These are phyloP conservation scores for Passer montanus DNA, from an alignment of 2,113 vertebrate species.

Conservation along the genomic window DNA sequence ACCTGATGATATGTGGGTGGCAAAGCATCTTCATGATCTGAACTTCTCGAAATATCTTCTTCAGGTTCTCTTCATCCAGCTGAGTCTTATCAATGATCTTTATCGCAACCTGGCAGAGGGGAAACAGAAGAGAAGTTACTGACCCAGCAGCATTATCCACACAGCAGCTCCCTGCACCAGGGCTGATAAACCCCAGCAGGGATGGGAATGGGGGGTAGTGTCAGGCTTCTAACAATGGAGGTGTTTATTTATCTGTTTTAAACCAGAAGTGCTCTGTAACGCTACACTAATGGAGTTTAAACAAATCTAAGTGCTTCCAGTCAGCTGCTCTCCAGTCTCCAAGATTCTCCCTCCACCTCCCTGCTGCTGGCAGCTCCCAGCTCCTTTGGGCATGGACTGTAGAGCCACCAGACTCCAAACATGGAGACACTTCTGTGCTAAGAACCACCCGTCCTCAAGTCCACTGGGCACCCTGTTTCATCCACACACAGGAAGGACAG, in stretches of 20 bases:
- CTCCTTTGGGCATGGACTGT: not conserved
- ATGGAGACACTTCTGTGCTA: fast-evolving
- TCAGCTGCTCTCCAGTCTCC: not conserved
- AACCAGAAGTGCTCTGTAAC: not conserved
- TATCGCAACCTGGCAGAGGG: constrained; percentile 87
- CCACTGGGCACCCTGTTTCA: not conserved
- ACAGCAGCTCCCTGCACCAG: not conserved
- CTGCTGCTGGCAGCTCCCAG: not conserved
- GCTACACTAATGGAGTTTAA: not conserved
- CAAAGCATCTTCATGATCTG: constrained; percentile 99
- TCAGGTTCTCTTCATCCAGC: constrained; percentile 97
- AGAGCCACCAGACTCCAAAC: not conserved
- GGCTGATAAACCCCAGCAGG: not conserved
- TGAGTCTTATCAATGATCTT: constrained; percentile 99
- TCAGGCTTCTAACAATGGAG: not conserved
- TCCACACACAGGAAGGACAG: not conserved
- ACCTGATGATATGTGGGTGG: constrained; percentile 96
- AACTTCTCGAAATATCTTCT: constrained; percentile 98
- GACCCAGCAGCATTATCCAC: not conserved
- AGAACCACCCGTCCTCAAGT: not conserved
- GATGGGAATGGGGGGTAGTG: not conserved
- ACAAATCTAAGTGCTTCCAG: not conserved
- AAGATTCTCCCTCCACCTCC: not conserved
- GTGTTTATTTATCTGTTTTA: not conserved
- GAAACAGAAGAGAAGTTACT: not conserved